phyloP scores from a whole-genome alignment of 2,113 vertebrate species.

The Crotophaga sulcirostris region DNA sequence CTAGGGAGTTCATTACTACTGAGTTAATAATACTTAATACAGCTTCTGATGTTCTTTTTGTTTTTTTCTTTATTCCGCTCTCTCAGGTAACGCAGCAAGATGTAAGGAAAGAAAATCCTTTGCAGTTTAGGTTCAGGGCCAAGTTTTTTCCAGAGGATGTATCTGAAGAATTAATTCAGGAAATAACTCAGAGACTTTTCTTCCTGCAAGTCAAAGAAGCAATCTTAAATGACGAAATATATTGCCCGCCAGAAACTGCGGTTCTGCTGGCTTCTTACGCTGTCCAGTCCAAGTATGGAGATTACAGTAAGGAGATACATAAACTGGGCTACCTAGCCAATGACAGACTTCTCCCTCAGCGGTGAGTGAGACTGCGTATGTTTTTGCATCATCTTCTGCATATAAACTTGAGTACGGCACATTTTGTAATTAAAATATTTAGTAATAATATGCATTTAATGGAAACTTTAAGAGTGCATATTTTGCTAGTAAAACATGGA shows the following conservation, averaged over 20 bases:
- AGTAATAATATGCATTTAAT: background rate
- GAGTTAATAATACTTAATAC: background rate
- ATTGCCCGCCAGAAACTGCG: slow-evolving; percentile 97
- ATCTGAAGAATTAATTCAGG: slow-evolving; percentile 96
- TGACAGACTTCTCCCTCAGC: slow-evolving; percentile 93
- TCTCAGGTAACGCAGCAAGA: slow-evolving; percentile 94
- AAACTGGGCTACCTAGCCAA: slow-evolving; percentile 92
- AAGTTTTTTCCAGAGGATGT: slow-evolving; percentile 99
- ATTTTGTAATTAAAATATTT: background rate
- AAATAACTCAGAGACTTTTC: slow-evolving; percentile 97
- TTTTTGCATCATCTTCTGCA: background rate
- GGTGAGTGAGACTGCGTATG: slow-evolving; percentile 75
- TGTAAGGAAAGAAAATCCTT: slow-evolving; percentile 95
- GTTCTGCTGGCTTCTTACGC: slow-evolving; percentile 94
- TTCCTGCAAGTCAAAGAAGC: slow-evolving; percentile 99
- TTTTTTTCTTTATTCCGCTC: slow-evolving; percentile 19
- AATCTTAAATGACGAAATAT: slow-evolving; percentile 96
- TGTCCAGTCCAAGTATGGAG: slow-evolving; percentile 94
- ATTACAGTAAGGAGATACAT: slow-evolving; percentile 91
- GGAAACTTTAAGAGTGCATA: background rate
- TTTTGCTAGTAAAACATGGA: background rate
- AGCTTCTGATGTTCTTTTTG: background rate
- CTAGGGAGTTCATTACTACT: background rate
- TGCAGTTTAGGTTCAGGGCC: slow-evolving; percentile 96
- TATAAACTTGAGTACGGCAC: background rate